A percentile compares a stretch with the other conserved stretches of the same genome.
Conservation (phyloP, 2,797 vertebrate species). For the Neostethus bicornis region DNA sequence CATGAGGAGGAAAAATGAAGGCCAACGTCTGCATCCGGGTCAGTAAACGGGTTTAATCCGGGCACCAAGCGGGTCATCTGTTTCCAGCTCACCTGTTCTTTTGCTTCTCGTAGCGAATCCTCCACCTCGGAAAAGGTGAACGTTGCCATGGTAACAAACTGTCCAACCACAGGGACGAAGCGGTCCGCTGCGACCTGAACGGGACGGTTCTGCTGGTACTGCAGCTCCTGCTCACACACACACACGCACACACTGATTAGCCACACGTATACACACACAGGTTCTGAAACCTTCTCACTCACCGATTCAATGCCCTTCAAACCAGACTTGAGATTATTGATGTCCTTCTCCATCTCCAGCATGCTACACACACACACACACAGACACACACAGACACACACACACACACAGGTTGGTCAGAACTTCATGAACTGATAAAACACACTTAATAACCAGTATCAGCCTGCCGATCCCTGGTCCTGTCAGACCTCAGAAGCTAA, state of each 20-base stretch:
- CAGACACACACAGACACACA: no score
- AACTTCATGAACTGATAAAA: no score
- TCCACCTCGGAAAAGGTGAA: conserved; percentile 94
- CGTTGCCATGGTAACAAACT: conserved; percentile 92
- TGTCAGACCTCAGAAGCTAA: no score
- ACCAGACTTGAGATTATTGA: conserved; percentile 85
- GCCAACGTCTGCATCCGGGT: no score
- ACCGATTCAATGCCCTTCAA: conserved; percentile 67
- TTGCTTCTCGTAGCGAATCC: conserved; percentile 88
- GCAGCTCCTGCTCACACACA: conserved; percentile 51
- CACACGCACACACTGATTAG: neutral
- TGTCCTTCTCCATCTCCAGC: conserved; percentile 86
- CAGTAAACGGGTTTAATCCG: no score
- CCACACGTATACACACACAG: no score
- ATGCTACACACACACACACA: conserved; percentile 40
- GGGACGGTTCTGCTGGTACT: conserved; percentile 52
- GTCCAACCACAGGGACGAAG: conserved; percentile 92
- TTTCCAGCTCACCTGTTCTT: conserved; percentile 52
- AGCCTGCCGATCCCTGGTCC: no score
- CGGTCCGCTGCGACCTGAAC: conserved; percentile 79
- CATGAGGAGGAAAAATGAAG: neutral
- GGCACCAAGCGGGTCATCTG: no score
- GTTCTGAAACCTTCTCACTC: conserved; percentile 9
- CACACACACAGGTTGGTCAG: no score
- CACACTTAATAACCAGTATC: no score